Evolutionary conservation across 2,797 vertebrate genomes (phyloP), one percentile per base, ranked within the genome.

Genomic region (Sciaenops ocellatus): DNA sequence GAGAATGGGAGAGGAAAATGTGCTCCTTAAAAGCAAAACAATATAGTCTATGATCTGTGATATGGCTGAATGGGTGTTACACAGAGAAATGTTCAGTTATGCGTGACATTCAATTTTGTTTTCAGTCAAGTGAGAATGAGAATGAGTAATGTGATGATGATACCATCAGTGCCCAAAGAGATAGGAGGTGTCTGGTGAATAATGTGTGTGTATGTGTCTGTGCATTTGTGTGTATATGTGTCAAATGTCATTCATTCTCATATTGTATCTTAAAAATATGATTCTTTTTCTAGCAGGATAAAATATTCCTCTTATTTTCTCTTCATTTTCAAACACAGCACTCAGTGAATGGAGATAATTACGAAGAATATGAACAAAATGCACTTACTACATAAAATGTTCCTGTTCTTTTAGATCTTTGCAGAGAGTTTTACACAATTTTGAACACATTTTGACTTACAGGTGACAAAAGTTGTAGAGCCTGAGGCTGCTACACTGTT

Each of bases 121-220:
- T 60, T 26, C 56, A 54, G 63, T 73, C 10, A 9, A 54, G 26
- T 70, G 54, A 66, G 42, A 48, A 41, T 38, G 64, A 46, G 47
- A 52, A 3, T 13, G 17, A 61, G 12, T 52, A 44, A 54, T 48
- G 57, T 57, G 66, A 47, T 26, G 52, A 46, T 30, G 74, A 77
- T 47, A 48, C 26, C 26, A 47, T 79, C 63, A 61, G 41, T 34
- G 20, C n/a, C n/a, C 42, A 47, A 26, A 46, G 57, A 69, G 57
- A 76, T 38, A 38, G 52, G n/a, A 11, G 48, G 24, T 55, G 57
- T 51, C 10, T 67, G 52, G 44, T 64, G 44, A 55, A 69, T 57
- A 17, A 13, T 66, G 48, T 15, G 18, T 26, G 28, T 17, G 11
- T 59, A 24, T 50, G 41, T 62, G 3, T 2, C 1, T 38, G 50